A percentile compares a stretch with the other conserved stretches of the same genome.
Conservation (phyloP, 1,140 invertebrate genomes). For the Apis laboriosa region DNA sequence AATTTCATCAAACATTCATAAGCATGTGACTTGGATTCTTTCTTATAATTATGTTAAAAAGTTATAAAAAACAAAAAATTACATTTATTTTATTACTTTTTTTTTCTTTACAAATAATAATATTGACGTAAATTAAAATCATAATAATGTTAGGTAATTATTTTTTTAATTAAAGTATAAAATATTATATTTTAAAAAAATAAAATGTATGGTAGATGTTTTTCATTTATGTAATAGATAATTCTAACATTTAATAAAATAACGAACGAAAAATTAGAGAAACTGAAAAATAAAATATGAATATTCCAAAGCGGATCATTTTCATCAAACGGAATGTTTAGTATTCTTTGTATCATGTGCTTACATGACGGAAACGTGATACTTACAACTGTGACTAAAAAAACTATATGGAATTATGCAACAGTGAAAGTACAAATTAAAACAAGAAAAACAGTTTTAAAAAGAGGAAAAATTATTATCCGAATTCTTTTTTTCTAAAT, state of each 20-base stretch:
- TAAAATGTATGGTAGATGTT: not conserved
- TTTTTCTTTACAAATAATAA: too few relatives aligned
- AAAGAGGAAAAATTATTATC: constrained; percentile 69
- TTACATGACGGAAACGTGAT: constrained; percentile 75
- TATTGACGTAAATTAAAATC: too few relatives aligned
- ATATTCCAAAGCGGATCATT: constrained; percentile 20
- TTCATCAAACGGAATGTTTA: constrained; percentile 38
- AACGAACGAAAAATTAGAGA: not conserved
- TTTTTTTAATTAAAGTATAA: not conserved
- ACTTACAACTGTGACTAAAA: constrained; percentile 70
- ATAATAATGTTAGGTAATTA: too few relatives aligned
- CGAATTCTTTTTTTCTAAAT: constrained; percentile 40
- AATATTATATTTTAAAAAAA: not conserved
- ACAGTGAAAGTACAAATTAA: constrained; percentile 77
- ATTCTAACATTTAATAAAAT: too few relatives aligned
- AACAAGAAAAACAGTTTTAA: too few relatives aligned
- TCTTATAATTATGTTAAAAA: too few relatives aligned
- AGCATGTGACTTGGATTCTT: too few relatives aligned
- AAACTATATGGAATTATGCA: constrained; percentile 68
- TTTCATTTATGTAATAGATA: not conserved
- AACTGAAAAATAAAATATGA: constrained; percentile 1
- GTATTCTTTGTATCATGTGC: constrained; percentile 68
- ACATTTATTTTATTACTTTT: too few relatives aligned
- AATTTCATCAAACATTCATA: too few relatives aligned
- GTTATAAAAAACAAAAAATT: too few relatives aligned